Base-by-base conservation (phyloP, 1,140 invertebrate genomes). In the Heliothis virescens region DNA sequence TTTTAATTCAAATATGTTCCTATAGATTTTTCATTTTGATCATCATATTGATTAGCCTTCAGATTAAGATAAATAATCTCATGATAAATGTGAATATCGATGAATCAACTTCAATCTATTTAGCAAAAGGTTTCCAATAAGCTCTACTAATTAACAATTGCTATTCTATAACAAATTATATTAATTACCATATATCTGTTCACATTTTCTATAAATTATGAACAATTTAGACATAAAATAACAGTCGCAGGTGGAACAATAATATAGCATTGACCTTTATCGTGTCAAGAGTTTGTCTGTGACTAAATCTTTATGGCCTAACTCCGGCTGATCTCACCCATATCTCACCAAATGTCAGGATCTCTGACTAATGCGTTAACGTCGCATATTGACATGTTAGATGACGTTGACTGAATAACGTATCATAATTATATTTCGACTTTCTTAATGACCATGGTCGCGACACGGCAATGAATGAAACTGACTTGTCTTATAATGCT, bases 281-380 rank as follows among this genome's bases (percentile, higher is more conserved):
- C 60, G 48, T 53, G 74, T 52, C 74, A 63, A 34, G 47, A 26
- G 60, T 63, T 72, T 50, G 41, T 52, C 52, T 72, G 59, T 79
- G 57, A 62, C 53, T 67, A 79, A 79, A 63, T 7, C 60, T 12
- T 72, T 57, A 71, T 53, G 67, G 55, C 62, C 71, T 65, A 83
- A 60, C 73, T 53, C 69, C 55, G 50, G 26, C 62, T 74, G 73
- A 67, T 79, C 73, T 76, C 55, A 77, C n/a, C 60, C n/a, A n/a
- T n/a, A n/a, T n/a, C n/a, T n/a, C n/a, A n/a, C n/a, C n/a, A 83
- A 83, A 83, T 83, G 82, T 83, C 79, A 83, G 60, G 76, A 81
- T 12, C 82, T 52, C 73, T 82, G 57, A 81, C 18, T 76, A 79
- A 76, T 47, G 47, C 74, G 18, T 41, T 67, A 62, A 34, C 48